Percentiles rank a stretch among this genome's conserved stretches.
Conservation (phyloP, 2,113 vertebrate species). For the Pollimyrus isidori region DNA sequence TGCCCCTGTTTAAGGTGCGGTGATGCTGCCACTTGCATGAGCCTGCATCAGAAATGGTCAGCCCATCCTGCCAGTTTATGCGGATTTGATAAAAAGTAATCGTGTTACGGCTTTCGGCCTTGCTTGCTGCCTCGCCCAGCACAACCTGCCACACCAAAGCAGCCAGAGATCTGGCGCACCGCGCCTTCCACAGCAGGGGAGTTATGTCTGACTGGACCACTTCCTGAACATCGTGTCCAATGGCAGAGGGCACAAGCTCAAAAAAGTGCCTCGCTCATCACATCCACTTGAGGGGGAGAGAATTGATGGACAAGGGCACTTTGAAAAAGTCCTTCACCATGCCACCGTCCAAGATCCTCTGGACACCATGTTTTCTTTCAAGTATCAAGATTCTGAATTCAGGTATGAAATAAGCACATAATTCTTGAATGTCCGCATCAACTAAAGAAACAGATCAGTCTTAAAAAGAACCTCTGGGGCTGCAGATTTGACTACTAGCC, state of each 20-base stretch:
- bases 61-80: conserved; percentile 45
- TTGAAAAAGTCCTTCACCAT: neutral
- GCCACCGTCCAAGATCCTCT: neutral
- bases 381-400: neutral
- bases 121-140: conserved; percentile 5
- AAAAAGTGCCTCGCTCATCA: neutral
- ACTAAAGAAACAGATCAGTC: neutral
- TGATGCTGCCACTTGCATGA: conserved; percentile 37
- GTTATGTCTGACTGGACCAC: neutral
- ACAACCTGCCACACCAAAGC: neutral
- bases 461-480: neutral
- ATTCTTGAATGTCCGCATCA: neutral
- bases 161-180: neutral
- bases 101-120: conserved; percentile 38
- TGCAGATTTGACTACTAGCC: neutral
- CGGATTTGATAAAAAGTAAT: conserved; percentile 60
- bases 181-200: neutral
- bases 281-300: neutral
- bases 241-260: neutral
- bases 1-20: conserved; percentile 1
- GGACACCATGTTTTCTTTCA: neutral
- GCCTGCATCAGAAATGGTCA: conserved; percentile 43
- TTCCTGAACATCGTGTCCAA: neutral
- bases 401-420: neutral
- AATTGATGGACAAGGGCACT: neutral